Percentiles rank a stretch among this genome's conserved stretches.
Evolutionary conservation across 1,140 invertebrate genomes (phyloP).

Genomic region (Papilio polyxenes): DNA sequence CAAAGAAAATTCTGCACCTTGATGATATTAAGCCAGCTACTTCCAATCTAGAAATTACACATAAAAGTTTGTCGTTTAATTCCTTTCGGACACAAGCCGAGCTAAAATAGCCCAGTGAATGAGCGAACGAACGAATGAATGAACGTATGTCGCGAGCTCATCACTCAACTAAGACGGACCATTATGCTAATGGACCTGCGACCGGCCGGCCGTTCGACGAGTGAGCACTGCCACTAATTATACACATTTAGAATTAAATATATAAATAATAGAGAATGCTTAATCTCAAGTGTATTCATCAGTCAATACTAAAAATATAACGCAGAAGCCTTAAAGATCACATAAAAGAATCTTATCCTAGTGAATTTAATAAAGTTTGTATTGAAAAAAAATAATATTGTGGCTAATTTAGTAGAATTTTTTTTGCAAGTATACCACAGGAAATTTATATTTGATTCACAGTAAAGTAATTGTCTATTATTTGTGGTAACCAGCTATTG

Average conservation of each 20-base stretch:
- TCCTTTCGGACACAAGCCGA: slow-evolving; percentile 18
- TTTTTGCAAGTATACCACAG: too few species aligned
- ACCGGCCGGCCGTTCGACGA: slow-evolving; percentile 48
- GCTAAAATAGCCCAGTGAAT: slow-evolving; percentile 46
- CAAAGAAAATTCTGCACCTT: too few species aligned
- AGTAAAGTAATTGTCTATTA: too few species aligned
- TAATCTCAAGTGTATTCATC: neutral
- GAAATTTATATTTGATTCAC: too few species aligned
- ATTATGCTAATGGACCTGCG: slow-evolving; percentile 54
- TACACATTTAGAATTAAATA: slow-evolving; percentile 30
- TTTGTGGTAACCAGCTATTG: too few species aligned
- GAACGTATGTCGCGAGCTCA: slow-evolving; percentile 45
- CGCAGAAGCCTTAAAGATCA: too few species aligned
- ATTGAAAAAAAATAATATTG: too few species aligned
- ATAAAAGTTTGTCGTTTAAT: neutral
- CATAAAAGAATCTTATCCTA: too few species aligned
- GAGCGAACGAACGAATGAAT: slow-evolving; percentile 53
- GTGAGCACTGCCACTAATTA: slow-evolving; percentile 43
- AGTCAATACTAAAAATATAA: neutral
- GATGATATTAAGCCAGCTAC: too few species aligned
- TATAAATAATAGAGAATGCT: neutral
- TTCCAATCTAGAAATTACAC: neutral
- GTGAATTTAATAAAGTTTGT: too few species aligned
- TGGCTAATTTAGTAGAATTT: too few species aligned
- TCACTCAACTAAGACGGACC: slow-evolving; percentile 51